Conservation (phyloP, 2,797 vertebrate species). For the Ibycter americanus region DNA sequence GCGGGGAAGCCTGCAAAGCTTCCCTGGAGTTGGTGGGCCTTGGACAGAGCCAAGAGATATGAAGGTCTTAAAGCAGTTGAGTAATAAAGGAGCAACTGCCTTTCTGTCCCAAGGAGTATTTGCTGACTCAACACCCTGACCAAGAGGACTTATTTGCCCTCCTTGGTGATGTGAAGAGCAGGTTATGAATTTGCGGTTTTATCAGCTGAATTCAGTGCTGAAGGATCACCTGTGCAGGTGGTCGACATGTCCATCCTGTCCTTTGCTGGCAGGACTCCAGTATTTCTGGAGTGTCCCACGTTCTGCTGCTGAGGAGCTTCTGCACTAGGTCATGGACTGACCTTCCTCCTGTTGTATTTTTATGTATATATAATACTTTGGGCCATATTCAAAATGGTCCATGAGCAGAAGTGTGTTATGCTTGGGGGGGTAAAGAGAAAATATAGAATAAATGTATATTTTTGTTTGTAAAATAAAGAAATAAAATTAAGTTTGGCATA, state of each 20-base stretch:
- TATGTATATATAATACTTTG: slow-evolving; percentile 15
- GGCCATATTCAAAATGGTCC: slow-evolving; percentile 4
- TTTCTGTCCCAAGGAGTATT: background rate
- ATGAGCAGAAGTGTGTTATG: slow-evolving; percentile 11
- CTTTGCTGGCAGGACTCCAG: background rate
- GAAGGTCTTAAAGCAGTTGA: background rate
- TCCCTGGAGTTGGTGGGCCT: background rate
- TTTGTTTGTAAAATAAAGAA: slow-evolving; percentile 73
- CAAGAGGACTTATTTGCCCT: background rate
- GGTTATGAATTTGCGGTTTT: background rate
- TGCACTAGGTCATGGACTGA: slow-evolving; percentile 21
- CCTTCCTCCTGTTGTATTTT: slow-evolving; percentile 33
- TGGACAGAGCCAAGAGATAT: background rate
- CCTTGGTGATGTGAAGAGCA: background rate
- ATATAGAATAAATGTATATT: slow-evolving; percentile 70
- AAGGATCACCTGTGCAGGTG: background rate
- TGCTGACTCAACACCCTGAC: background rate
- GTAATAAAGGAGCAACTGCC: background rate
- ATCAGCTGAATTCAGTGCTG: background rate
- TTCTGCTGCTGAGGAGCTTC: slow-evolving; percentile 54
- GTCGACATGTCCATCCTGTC: background rate
- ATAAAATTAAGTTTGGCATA: slow-evolving; percentile 69
- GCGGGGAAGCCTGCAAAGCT: background rate
- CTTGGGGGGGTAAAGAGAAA: background rate
- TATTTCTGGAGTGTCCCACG: background rate